Base-by-base conservation (phyloP, 2,888 invertebrate species). In the Amiota mariae region DNA sequence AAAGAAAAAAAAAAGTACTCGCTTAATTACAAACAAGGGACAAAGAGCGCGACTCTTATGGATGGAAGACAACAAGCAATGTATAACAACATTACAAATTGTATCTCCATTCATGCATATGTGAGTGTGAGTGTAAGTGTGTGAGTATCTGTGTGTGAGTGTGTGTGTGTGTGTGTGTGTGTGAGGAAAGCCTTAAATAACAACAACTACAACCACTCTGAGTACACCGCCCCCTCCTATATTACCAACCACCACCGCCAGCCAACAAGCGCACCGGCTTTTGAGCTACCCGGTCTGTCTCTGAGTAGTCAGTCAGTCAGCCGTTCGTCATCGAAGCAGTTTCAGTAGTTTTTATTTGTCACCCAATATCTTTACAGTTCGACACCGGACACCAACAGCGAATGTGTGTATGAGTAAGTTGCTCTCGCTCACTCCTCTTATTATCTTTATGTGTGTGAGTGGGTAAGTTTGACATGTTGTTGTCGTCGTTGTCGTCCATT, bases 331-430 rank as follows among this genome's bases (percentile, higher is more conserved):
- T 36, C 36, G 36, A 36, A 79, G 73, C 81, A 81, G 78, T 75
- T 86, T 80, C 87, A 85, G 87, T 87, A 87, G 87, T 87, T 85
- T 85, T 85, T 86, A 87, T 82, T 86, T 88, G 88, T 88, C 87
- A 88, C 85, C 82, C 82, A 88, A 88, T 88, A 88, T 88, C 86
- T 81, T 82, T 81, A 82, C 84, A 81, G 83, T 81, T 81, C 82
- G 61, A 71, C 68, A 70, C 56, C 68, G 74, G 88, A 87, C 84
- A 88, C 80, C 86, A 86, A 85, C 67, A 13, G 46, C 63, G 10
- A 63, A 24, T 36, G 46, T 63, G 36, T 18, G 57, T 15, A 20
- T 54, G 36, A 24, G 54, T 68, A 54, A 47, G 36, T 36, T 36
- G 36, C 6, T 36, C 36, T 36, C 54, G 54, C 54, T 54, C 54